A percentile compares a stretch with the other conserved stretches of the same genome.
Evolutionary conservation across 1,140 invertebrate species (phyloP).

Genomic region (Lordiphosa collinella): DNA sequence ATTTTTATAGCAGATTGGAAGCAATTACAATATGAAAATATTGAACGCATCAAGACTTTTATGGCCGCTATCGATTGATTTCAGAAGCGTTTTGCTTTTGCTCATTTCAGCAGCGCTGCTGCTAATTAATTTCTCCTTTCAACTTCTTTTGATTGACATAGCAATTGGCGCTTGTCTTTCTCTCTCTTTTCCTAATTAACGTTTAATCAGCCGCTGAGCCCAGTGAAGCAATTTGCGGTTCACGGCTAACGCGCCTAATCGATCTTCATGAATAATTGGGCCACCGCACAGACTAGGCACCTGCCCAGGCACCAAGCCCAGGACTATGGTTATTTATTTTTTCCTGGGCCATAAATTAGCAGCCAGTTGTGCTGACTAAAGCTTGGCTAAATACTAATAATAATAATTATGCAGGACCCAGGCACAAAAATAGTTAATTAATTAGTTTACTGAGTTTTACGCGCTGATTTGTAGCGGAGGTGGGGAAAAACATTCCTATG

Average conservation of each 20-base stretch:
- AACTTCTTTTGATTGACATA: conserved; percentile 62
- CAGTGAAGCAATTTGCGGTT: conserved; percentile 55
- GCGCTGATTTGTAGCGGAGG: conserved; percentile 34
- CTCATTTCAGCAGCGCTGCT: conserved; percentile 22
- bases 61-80: conserved; percentile 41
- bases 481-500: conserved; percentile 10
- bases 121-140: conserved; percentile 51
- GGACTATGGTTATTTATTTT: no score
- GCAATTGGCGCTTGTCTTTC: background rate
- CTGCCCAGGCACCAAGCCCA: no score
- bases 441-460: conserved; percentile 35
- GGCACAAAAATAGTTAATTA: conserved; percentile 59
- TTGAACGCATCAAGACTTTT: conserved; percentile 4
- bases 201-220: conserved; percentile 51
- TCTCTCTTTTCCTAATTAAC: conserved; percentile 44
- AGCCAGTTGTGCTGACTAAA: background rate
- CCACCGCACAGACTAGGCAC: conserved; percentile 14
- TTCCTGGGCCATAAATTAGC: conserved; percentile 33
- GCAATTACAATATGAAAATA: conserved; percentile 36
- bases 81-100: conserved; percentile 15
- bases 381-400: conserved; percentile 35
- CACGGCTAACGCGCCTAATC: conserved; percentile 47
- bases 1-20: conserved; percentile 25
- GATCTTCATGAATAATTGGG: conserved; percentile 66
- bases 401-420: conserved; percentile 37